Evolutionary conservation across 2,888 invertebrate genomes (phyloP).

Genomic region (Drepanosiphum platanoidis): DNA sequence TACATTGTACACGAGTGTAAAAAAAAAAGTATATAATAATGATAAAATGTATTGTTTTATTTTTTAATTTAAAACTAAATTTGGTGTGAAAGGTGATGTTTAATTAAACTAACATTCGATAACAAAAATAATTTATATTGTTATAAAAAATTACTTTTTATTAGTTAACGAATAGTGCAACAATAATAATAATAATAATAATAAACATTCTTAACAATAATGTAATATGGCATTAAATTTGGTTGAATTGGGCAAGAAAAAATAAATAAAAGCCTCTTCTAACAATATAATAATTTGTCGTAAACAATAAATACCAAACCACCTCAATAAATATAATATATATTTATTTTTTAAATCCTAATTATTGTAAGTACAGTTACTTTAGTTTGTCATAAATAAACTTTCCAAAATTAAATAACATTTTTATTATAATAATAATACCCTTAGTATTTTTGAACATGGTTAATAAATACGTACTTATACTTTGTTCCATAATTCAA

Average conservation of each 20-base stretch:
- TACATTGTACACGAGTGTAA: neutral
- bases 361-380: neutral
- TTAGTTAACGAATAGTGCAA: neutral
- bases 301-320: constrained; percentile 42
- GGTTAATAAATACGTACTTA: neutral
- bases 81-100: constrained; percentile 7
- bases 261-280: neutral
- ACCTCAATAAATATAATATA: constrained; percentile 10
- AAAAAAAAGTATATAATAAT: constrained; percentile 10
- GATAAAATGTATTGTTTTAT: neutral
- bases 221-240: constrained; percentile 49
- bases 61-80: constrained; percentile 16
- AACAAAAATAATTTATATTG: constrained; percentile 31
- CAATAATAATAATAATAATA: constrained; percentile 14
- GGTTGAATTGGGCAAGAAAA: constrained; percentile 46
- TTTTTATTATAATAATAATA: neutral
- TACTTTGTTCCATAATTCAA: neutral
- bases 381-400: neutral
- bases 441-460: neutral
- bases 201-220: constrained; percentile 18
- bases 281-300: neutral
- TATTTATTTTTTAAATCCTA: neutral
- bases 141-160: neutral
- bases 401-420: neutral
- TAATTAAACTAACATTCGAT: constrained; percentile 2